phyloP scores from a whole-genome alignment of 2,113 vertebrate species.

The Dicaeum eximium region DNA sequence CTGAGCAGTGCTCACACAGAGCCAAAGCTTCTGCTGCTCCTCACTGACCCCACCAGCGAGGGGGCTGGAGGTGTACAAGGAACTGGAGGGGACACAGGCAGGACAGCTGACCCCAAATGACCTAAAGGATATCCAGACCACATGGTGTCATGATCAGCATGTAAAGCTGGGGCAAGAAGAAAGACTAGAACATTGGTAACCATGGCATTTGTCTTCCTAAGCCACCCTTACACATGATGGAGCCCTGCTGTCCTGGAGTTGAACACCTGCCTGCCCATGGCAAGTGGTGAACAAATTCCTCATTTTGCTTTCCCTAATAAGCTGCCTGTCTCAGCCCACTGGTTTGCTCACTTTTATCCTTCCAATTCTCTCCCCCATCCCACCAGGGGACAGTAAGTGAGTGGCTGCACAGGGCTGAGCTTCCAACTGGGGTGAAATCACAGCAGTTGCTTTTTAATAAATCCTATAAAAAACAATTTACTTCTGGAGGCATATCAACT shows the following conservation, averaged over 20 bases:
- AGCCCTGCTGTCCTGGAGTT: background rate
- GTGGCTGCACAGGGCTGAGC: accelerated
- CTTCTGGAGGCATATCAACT: background rate
- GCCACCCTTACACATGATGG: accelerated
- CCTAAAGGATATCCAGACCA: background rate
- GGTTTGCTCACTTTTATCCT: background rate
- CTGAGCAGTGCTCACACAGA: background rate
- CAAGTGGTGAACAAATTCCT: background rate
- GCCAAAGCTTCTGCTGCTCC: background rate
- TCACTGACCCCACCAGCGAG: accelerated
- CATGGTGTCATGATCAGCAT: background rate
- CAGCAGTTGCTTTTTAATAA: background rate
- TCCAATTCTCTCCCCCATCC: accelerated
- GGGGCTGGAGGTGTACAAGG: background rate
- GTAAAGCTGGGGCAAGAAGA: background rate
- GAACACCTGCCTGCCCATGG: background rate
- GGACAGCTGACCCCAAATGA: background rate
- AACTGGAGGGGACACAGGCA: background rate
- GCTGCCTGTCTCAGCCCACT: background rate
- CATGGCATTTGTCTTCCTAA: background rate
- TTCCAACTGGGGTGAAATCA: background rate
- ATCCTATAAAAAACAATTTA: background rate
- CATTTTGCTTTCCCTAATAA: background rate
- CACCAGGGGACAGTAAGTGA: background rate
- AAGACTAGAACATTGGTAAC: background rate